These are phyloP conservation scores for Pipa parva DNA, from an alignment of 2,113 vertebrate genomes.

Conservation along the genomic window DNA sequence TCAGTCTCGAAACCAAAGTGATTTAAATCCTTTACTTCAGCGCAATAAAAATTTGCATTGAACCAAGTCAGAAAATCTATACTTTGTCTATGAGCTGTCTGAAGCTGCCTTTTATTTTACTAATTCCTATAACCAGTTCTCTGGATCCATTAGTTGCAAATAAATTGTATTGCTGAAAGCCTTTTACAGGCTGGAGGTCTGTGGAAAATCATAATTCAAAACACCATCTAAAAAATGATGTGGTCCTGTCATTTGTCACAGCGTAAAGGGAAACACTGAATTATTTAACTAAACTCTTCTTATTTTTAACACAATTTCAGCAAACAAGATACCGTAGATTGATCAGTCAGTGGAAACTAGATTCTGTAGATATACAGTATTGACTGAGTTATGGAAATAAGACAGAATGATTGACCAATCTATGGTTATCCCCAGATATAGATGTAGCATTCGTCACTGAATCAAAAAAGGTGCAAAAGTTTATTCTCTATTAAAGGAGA, in stretches of 20 bases:
- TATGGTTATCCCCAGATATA: too few relatives aligned
- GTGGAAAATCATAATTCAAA: conserved; percentile 1
- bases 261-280: too few relatives aligned
- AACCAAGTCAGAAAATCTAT: conserved; percentile 39
- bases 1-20: neutral
- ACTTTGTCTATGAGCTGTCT: conserved; percentile 38
- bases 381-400: too few relatives aligned
- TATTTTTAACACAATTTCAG: too few relatives aligned
- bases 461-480: too few relatives aligned
- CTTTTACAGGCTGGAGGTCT: neutral
- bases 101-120: conserved; percentile 20
- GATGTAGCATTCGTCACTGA: too few relatives aligned
- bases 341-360: too few relatives aligned
- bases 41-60: conserved; percentile 26
- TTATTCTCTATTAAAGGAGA: too few relatives aligned
- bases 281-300: too few relatives aligned
- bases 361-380: too few relatives aligned
- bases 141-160: conserved; percentile 38
- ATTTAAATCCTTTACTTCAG: conserved; percentile 23
- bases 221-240: neutral
- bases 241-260: neutral
- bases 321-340: too few relatives aligned
- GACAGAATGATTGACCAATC: too few relatives aligned
- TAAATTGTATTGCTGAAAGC: conserved; percentile 34
- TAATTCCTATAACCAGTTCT: conserved; percentile 14